Evolutionary conservation across 2,113 vertebrate genomes (phyloP).

Genomic region (Vombatus ursinus): DNA sequence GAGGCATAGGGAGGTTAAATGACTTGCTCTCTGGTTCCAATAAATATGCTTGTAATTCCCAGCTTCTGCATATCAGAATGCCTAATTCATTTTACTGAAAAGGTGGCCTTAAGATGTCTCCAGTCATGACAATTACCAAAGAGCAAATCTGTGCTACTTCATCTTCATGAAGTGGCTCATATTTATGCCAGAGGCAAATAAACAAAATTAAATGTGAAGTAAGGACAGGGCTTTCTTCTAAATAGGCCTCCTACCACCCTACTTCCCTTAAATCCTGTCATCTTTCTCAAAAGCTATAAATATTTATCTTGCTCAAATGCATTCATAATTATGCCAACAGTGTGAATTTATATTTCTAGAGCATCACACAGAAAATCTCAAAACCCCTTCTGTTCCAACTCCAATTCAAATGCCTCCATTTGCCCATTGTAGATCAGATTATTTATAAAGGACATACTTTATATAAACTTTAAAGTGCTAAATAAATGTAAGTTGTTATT

Average conservation of each 20-base stretch:
- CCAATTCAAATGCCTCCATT: background rate
- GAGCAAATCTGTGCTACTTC: constrained; percentile 17
- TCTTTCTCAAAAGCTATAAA: constrained; percentile 50
- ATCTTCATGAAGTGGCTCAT: constrained; percentile 21
- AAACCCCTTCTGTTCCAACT: background rate
- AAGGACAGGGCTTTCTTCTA: constrained; percentile 10
- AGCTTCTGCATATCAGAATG: background rate
- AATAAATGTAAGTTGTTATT: background rate
- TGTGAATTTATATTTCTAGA: background rate
- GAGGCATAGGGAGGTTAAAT: background rate
- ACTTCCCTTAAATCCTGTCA: background rate
- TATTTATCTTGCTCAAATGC: constrained; percentile 67
- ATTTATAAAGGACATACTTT: background rate
- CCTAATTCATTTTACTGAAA: background rate
- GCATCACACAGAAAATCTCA: background rate
- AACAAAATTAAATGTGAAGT: constrained; percentile 32
- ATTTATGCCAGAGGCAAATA: constrained; percentile 45
- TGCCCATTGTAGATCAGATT: background rate
- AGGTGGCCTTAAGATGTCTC: constrained; percentile 19
- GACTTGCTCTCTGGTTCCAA: background rate
- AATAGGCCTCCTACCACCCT: constrained; percentile 7
- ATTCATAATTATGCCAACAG: constrained; percentile 13
- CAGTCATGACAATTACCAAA: background rate
- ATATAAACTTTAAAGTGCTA: background rate
- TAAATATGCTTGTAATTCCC: background rate